Evolutionary conservation across 2,797 vertebrate species (phyloP).

Genomic region (Peromyscus nudipes): DNA sequence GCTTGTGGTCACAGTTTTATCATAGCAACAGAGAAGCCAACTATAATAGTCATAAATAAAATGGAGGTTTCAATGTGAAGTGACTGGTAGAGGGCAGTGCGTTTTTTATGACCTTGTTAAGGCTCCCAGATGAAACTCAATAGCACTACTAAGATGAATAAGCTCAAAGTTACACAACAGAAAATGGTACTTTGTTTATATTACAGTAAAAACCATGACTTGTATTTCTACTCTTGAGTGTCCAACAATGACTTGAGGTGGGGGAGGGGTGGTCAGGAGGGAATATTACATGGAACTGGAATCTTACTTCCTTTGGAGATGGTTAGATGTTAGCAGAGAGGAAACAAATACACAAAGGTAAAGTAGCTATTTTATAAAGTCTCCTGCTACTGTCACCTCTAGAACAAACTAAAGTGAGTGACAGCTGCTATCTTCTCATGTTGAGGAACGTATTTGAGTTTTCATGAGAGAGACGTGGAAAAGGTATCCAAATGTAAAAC

Average conservation of each 20-base stretch:
- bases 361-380: conserved; percentile 14
- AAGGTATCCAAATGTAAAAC: background rate
- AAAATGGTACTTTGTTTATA: conserved; percentile 31
- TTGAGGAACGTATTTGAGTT: background rate
- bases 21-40: background rate
- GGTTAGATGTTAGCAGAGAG: background rate
- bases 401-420: background rate
- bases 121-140: conserved; percentile 13
- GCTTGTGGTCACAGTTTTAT: background rate
- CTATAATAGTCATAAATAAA: background rate
- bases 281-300: background rate
- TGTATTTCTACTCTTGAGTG: background rate
- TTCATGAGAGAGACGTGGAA: background rate
- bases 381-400: background rate
- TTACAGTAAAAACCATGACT: background rate
- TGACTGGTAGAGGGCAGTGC: background rate
- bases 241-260: background rate
- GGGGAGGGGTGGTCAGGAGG: background rate
- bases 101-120: conserved; percentile 36
- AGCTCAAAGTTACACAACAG: background rate
- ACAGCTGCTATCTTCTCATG: background rate
- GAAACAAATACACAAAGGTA: background rate
- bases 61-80: background rate
- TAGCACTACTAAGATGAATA: background rate
- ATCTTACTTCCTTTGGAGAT: conserved; percentile 10